These are phyloP conservation scores for Scartelaos histophorus DNA, from an alignment of 2,113 vertebrate genomes.

Conservation along the genomic window DNA sequence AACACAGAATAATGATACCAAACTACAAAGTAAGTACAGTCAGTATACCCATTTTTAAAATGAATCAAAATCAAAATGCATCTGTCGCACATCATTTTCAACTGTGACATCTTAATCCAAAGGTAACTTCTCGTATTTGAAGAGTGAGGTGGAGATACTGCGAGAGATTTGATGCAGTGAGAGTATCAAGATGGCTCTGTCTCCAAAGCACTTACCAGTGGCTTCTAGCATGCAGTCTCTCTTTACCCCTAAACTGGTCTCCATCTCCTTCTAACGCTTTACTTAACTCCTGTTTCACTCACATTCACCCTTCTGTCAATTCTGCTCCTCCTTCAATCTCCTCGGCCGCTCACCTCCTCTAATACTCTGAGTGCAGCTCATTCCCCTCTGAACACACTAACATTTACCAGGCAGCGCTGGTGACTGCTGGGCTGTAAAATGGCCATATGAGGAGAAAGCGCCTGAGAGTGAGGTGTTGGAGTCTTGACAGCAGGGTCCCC, in stretches of 20 bases:
- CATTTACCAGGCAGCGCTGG: constrained; percentile 60
- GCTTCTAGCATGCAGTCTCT: constrained; percentile 57
- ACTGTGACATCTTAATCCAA: neutral
- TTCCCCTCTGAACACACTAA: constrained; percentile 62
- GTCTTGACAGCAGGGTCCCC: constrained; percentile 70
- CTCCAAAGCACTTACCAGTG: constrained; percentile 47
- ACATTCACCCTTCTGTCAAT: constrained; percentile 68
- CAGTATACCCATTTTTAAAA: neutral
- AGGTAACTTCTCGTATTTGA: neutral
- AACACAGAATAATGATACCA: constrained; percentile 1
- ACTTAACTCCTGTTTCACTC: constrained; percentile 70
- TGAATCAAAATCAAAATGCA: neutral
- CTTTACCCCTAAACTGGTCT: constrained; percentile 69
- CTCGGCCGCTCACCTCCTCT: constrained; percentile 60
- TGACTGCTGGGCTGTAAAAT: constrained; percentile 77
- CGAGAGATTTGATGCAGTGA: constrained; percentile 26
- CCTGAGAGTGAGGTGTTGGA: constrained; percentile 64
- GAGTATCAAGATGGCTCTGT: constrained; percentile 33
- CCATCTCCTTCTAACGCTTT: constrained; percentile 68
- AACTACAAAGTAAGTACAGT: neutral
- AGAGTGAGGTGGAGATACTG: neutral
- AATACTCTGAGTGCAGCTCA: constrained; percentile 71
- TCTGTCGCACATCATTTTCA: neutral
- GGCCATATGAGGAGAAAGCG: constrained; percentile 63
- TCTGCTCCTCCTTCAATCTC: constrained; percentile 72